Evolutionary conservation across 2,797 vertebrate species (phyloP), one percentile per base, ranked within the genome.

Genomic region (Tachyglossus aculeatus): DNA sequence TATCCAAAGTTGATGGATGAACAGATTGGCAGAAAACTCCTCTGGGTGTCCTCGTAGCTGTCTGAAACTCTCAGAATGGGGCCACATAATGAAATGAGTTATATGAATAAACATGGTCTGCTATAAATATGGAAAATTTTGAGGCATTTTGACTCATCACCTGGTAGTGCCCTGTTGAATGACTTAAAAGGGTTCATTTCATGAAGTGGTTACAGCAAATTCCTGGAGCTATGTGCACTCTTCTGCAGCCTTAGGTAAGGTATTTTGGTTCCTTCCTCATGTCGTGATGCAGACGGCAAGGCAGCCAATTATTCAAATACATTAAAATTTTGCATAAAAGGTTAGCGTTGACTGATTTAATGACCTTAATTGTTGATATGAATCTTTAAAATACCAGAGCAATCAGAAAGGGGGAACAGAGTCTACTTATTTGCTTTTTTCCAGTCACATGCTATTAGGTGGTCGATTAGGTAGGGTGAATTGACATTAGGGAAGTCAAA

Each of bases 331-430:
- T 78, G 0, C 3, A 77, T 79, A 84, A 84, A 63, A 84, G 15
- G 56, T 37, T 89, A 75, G 39, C 51, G 78, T 15, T 67, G 67
- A 87, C 83, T 83, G 47, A 82, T 82, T 90, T 87, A 88, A 91
- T 92, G 90, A 91, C 79, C 78, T 77, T 90, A 91, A 92, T 90
- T 89, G 87, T 89, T 87, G 77, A 77, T 89, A 86, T 44, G 22
- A 85, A 82, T 79, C 78, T 92, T 87, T 80, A 88, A 92, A 90
- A 88, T 88, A 90, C 71, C 86, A 88, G 40, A 37, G 82, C 77
- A 90, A 89, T 90, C 86, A 89, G 78, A 71, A 80, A 78, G 63
- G 83, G 77, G 62, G 71, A 86, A 61, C 22, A 57, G 62, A 76
- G 61, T 62, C 67, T 89, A 79, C 86, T 84, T 71, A 78, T 67